Percentiles rank a stretch among this genome's conserved stretches.
phyloP scores from a whole-genome alignment of 1,140 invertebrate species.

The Pseudomyrmex concolor region DNA sequence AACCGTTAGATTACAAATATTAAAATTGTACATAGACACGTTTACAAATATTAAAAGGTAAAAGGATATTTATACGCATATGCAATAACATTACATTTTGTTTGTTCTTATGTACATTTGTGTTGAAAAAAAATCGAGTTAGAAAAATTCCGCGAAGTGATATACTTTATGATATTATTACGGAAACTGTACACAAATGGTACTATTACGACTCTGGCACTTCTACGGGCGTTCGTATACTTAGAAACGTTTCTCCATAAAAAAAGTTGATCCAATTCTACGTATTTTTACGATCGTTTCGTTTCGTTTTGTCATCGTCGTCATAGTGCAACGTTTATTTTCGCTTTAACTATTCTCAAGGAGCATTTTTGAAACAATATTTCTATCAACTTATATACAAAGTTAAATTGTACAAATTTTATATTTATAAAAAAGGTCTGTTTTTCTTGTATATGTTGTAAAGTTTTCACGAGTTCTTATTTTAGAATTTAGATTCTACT shows the following conservation, averaged over 20 bases:
- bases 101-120: too few relatives aligned
- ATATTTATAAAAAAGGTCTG: background rate
- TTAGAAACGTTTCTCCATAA: conserved; percentile 31
- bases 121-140: background rate
- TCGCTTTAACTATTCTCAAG: background rate
- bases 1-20: too few relatives aligned
- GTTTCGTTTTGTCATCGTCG: background rate
- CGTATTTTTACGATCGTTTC: conserved; percentile 26
- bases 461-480: conserved; percentile 15
- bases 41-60: too few relatives aligned
- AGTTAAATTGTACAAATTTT: background rate
- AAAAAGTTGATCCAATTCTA: conserved; percentile 60
- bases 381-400: too few relatives aligned
- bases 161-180: background rate
- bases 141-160: background rate
- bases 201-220: conserved; percentile 9
- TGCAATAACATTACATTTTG: too few relatives aligned
- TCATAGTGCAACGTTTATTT: background rate
- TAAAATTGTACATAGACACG: too few relatives aligned
- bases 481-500: conserved; percentile 9
- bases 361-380: background rate
- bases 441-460: background rate
- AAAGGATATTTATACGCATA: too few relatives aligned
- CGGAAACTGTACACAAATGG: conserved; percentile 1
- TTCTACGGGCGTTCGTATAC: conserved; percentile 50